These are phyloP conservation scores for Drosophila picticornis DNA, from an alignment of 2,888 invertebrate genomes.

Conservation along the genomic window DNA sequence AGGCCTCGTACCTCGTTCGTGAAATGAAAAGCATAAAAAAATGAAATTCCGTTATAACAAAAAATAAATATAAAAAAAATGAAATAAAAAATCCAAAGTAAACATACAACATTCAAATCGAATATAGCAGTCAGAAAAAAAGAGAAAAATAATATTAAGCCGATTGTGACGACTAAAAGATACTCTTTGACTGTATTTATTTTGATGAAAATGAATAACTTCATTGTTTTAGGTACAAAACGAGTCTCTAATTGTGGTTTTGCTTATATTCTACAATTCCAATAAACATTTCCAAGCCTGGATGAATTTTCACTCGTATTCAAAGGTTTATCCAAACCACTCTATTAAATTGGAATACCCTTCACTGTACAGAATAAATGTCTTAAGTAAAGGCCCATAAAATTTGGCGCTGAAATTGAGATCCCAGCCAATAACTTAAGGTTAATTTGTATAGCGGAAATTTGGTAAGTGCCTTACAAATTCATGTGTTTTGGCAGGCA, in stretches of 20 bases:
- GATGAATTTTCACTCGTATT: background rate
- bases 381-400: background rate
- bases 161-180: background rate
- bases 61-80: background rate
- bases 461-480: slow-evolving; percentile 30
- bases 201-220: background rate
- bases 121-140: background rate
- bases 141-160: no score
- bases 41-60: slow-evolving; percentile 31
- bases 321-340: background rate
- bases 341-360: background rate
- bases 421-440: slow-evolving; percentile 32
- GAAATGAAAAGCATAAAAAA: slow-evolving; percentile 45
- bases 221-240: background rate
- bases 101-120: slow-evolving; percentile 24
- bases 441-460: slow-evolving; percentile 35
- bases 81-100: background rate
- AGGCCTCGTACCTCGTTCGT: slow-evolving; percentile 25
- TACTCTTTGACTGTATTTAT: background rate
- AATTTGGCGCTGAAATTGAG: slow-evolving; percentile 31
- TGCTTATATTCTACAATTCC: no score
- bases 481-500: slow-evolving; percentile 29
- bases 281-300: background rate
- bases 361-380: no score
- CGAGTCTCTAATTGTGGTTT: background rate